Conservation (phyloP, 1,140 invertebrate genomes). For the Harpegnathos saltator region DNA sequence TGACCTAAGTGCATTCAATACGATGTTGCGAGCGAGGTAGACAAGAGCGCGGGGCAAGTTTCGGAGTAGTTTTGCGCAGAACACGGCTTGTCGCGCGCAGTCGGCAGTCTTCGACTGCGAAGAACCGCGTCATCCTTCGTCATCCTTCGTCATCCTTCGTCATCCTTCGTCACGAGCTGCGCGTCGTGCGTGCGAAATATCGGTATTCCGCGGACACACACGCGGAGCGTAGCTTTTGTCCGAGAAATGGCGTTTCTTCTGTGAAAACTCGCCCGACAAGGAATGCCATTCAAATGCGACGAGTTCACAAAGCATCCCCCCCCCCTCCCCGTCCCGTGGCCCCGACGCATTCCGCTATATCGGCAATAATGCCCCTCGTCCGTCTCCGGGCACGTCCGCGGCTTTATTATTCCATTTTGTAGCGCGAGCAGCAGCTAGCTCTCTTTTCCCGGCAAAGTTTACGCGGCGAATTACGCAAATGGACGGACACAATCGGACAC, state of each 20-base stretch:
- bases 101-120: slow-evolving; percentile 9
- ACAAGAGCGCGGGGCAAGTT: slow-evolving; percentile 30
- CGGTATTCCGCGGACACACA: slow-evolving; percentile 10
- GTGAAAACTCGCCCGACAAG: neutral
- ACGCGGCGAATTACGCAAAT: slow-evolving; percentile 62
- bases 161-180: slow-evolving; percentile 37
- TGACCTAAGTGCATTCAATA: neutral
- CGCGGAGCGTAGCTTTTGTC: slow-evolving; percentile 19
- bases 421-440: neutral
- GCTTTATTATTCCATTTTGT: slow-evolving; percentile 20
- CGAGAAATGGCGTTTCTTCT: slow-evolving; percentile 40
- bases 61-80: neutral
- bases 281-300: neutral
- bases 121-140: slow-evolving; percentile 38
- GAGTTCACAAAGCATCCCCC: neutral
- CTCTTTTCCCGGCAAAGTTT: slow-evolving; percentile 48
- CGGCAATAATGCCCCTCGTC: neutral
- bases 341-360: neutral
- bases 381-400: too few relatives aligned
- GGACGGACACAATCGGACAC: slow-evolving; percentile 46
- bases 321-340: neutral
- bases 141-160: slow-evolving; percentile 14
- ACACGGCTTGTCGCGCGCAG: neutral
- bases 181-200: slow-evolving; percentile 21
- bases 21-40: slow-evolving; percentile 21